These are phyloP conservation scores for Lissocephala sabroskyi DNA, from an alignment of 2,888 invertebrate genomes.

Conservation along the genomic window DNA sequence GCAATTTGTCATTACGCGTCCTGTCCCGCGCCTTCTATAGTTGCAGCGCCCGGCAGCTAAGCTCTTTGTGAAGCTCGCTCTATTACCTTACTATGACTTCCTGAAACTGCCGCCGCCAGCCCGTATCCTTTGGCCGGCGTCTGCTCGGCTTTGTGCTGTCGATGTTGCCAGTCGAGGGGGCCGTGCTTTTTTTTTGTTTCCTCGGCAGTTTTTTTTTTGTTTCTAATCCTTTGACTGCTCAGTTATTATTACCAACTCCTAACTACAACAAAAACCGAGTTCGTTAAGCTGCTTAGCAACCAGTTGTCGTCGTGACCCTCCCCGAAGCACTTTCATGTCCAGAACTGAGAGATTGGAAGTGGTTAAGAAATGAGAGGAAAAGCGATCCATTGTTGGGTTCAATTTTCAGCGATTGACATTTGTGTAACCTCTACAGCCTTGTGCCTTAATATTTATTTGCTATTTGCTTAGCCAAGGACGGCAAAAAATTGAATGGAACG, in stretches of 20 bases:
- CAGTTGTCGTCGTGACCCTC: no score
- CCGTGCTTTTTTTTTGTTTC: background rate
- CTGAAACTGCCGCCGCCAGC: slow-evolving; percentile 22
- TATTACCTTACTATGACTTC: slow-evolving; percentile 61
- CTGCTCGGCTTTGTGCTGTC: slow-evolving; percentile 12
- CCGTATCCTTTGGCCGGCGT: slow-evolving; percentile 25
- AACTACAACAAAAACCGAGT: slow-evolving; percentile 37
- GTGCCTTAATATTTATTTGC: slow-evolving; percentile 36
- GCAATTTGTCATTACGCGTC: slow-evolving; percentile 44
- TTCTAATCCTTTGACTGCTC: slow-evolving; percentile 41
- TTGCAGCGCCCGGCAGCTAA: slow-evolving; percentile 13
- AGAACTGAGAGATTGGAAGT: no score
- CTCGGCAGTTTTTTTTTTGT: no score
- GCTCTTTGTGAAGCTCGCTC: slow-evolving; percentile 26
- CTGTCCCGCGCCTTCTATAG: no score
- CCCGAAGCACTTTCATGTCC: no score
- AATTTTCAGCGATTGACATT: slow-evolving; percentile 44
- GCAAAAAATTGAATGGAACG: no score
- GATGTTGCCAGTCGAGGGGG: background rate
- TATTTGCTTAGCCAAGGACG: background rate
- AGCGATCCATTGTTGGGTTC: slow-evolving; percentile 22
- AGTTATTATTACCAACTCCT: slow-evolving; percentile 37
- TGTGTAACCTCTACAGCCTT: slow-evolving; percentile 4
- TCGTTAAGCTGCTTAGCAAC: slow-evolving; percentile 9
- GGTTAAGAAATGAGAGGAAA: no score